These are phyloP conservation scores for Manis javanica DNA, from an alignment of 2,797 vertebrate genomes.

Conservation along the genomic window DNA sequence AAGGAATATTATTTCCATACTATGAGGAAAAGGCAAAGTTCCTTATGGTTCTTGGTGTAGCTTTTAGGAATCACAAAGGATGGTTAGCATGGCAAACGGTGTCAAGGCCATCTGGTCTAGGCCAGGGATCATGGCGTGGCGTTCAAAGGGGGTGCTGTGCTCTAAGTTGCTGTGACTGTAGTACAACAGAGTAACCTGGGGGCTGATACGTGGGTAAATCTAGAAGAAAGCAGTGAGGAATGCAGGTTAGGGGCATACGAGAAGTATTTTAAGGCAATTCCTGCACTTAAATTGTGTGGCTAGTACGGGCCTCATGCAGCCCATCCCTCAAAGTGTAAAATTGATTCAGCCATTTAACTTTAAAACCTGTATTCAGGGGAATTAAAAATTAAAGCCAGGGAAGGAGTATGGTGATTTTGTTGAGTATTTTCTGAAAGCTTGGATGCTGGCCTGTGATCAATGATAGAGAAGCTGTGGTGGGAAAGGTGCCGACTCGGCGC, in stretches of 20 bases:
- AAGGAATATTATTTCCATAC: background rate
- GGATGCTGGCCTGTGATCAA: fast-evolving
- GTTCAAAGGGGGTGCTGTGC: background rate
- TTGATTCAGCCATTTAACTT: background rate
- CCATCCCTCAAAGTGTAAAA: background rate
- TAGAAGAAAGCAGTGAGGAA: background rate
- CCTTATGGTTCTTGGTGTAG: background rate
- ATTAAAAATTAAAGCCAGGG: background rate
- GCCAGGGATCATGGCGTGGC: background rate
- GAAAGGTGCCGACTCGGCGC: background rate
- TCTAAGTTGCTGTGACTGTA: background rate
- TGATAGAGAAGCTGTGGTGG: fast-evolving
- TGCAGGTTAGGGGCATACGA: background rate
- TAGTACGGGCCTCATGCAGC: fast-evolving
- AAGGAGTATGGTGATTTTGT: fast-evolving
- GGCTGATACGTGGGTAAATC: background rate
- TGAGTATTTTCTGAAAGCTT: background rate
- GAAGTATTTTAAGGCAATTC: background rate
- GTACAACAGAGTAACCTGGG: background rate
- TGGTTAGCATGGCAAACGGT: fast-evolving
- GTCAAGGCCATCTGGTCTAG: background rate
- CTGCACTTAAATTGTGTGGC: no score
- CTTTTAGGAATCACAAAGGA: background rate
- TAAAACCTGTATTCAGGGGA: background rate
- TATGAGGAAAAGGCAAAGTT: background rate